Conservation (phyloP, 2,797 vertebrate genomes). For the Oreonectes daqikongensis region DNA sequence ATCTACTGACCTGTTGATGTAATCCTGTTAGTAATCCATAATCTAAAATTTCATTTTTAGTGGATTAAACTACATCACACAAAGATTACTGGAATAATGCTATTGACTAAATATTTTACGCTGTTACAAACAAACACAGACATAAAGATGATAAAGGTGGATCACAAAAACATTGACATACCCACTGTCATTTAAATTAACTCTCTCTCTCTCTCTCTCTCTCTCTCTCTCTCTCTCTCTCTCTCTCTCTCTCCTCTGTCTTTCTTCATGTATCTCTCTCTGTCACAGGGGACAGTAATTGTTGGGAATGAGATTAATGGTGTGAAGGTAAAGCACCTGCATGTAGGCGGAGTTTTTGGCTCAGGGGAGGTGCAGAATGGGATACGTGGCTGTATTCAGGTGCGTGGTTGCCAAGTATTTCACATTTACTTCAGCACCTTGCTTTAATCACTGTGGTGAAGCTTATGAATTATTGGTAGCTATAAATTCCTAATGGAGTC, state of each 20-base stretch:
- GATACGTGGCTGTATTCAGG: conserved; percentile 95
- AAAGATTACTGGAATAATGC: conserved; percentile 8
- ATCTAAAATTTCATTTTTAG: conserved; percentile 30
- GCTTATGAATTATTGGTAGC: conserved; percentile 34
- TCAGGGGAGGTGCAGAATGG: conserved; percentile 89
- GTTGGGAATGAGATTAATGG: conserved; percentile 94
- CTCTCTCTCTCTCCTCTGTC: conserved; percentile 4
- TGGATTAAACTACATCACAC: conserved; percentile 34
- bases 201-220: too few species aligned
- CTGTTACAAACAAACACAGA: conserved; percentile 2
- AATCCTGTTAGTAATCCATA: conserved; percentile 41
- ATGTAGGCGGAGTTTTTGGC: conserved; percentile 89
- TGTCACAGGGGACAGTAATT: conserved; percentile 86
- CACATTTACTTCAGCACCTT: conserved; percentile 5
- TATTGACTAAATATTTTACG: conserved; percentile 24
- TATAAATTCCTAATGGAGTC: conserved; percentile 35
- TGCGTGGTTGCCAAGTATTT: conserved; percentile 55
- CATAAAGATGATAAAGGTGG: background rate
- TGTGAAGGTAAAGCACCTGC: conserved; percentile 94
- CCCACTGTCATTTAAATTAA: too few species aligned
- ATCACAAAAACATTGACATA: conserved; percentile 7
- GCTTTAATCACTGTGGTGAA: background rate
- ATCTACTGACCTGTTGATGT: background rate
- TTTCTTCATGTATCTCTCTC: conserved; percentile 4
- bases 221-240: conserved; percentile 13